Percentiles rank a stretch among this genome's conserved stretches.
phyloP scores from a whole-genome alignment of 1,140 invertebrate genomes.

The Antheraea pernyi region DNA sequence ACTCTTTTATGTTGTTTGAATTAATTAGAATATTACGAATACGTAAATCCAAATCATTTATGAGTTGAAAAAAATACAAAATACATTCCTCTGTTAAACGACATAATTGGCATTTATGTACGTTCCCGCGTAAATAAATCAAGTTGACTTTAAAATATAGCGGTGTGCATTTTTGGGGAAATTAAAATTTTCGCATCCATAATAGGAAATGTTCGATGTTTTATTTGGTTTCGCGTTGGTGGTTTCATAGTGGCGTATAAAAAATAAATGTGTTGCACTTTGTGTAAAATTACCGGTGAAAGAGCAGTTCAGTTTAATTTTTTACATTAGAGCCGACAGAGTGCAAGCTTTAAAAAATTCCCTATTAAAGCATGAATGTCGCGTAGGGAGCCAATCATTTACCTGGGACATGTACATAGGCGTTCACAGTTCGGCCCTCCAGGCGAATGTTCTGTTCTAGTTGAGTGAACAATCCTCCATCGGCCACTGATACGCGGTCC shows the following conservation, averaged over 20 bases:
- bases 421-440: too few relatives aligned
- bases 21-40: neutral
- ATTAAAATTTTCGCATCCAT: conserved; percentile 56
- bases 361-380: too few relatives aligned
- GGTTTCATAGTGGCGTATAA: conserved; percentile 25
- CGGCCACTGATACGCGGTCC: too few relatives aligned
- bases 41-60: neutral
- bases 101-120: conserved; percentile 45
- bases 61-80: neutral
- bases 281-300: conserved; percentile 22
- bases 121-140: conserved; percentile 59
- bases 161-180: conserved; percentile 52
- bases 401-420: too few relatives aligned
- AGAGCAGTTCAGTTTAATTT: too few relatives aligned
- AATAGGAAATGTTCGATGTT: conserved; percentile 55
- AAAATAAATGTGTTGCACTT: conserved; percentile 45
- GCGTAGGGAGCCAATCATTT: too few relatives aligned
- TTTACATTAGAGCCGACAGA: too few relatives aligned
- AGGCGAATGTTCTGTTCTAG: too few relatives aligned
- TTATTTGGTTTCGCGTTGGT: conserved; percentile 58
- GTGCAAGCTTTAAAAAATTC: too few relatives aligned
- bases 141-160: conserved; percentile 61
- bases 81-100: conserved; percentile 26
- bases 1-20: neutral
- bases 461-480: too few relatives aligned